Percentiles rank a stretch among this genome's conserved stretches.
Conservation (phyloP, 2,888 invertebrate genomes). For the Drosophila prolongata region DNA sequence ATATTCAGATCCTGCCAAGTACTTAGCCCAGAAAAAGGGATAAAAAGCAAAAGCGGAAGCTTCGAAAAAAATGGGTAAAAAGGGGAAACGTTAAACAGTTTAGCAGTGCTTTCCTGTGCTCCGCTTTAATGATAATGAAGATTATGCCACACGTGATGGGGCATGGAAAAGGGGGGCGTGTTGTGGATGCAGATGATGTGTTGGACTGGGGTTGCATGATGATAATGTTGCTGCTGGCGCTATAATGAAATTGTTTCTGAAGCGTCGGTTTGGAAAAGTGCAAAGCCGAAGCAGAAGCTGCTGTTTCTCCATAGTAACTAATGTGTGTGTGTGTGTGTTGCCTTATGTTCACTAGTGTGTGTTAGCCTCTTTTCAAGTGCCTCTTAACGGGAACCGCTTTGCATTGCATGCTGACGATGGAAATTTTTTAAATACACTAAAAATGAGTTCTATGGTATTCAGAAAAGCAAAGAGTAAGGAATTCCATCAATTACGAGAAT, state of each 20-base stretch:
- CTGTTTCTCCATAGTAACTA: background rate
- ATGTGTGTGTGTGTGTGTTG: slow-evolving; percentile 18
- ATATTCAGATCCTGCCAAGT: slow-evolving; percentile 51
- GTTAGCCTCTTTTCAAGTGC: slow-evolving; percentile 56
- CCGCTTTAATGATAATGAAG: slow-evolving; percentile 76
- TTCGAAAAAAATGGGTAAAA: slow-evolving; percentile 37
- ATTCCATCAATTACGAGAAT: background rate
- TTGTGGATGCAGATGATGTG: slow-evolving; percentile 56
- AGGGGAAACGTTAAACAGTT: slow-evolving; percentile 60
- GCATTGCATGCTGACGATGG: slow-evolving; percentile 52
- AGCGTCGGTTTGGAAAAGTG: slow-evolving; percentile 51
- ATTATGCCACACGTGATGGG: slow-evolving; percentile 53
- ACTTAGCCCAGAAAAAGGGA: slow-evolving; percentile 40
- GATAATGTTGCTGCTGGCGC: slow-evolving; percentile 39
- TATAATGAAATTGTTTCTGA: slow-evolving; percentile 68
- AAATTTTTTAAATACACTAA: slow-evolving; percentile 13
- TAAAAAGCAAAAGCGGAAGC: slow-evolving; percentile 61
- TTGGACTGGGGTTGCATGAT: slow-evolving; percentile 40
- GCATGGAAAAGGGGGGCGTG: background rate
- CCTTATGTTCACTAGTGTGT: slow-evolving; percentile 20
- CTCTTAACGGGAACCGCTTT: slow-evolving; percentile 76
- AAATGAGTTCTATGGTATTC: background rate
- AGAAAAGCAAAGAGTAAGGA: background rate
- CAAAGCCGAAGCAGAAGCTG: slow-evolving; percentile 49
- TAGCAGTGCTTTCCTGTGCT: slow-evolving; percentile 62